Conservation (phyloP, 2,888 invertebrate genomes). For the Ditylenchus weischeri region DNA sequence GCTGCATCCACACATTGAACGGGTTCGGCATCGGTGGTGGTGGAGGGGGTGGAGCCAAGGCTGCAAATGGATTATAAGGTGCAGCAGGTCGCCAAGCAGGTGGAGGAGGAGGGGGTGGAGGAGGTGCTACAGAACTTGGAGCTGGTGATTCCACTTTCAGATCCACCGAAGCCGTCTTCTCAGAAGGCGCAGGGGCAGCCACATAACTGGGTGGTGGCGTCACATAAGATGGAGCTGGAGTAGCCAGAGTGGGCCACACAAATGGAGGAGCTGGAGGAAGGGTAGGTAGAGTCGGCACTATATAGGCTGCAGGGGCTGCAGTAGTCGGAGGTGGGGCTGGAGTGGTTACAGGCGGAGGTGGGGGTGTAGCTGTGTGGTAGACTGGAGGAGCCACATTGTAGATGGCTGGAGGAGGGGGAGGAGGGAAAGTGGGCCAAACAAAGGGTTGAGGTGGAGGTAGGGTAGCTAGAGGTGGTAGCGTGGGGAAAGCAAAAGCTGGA, state of each 20-base stretch:
- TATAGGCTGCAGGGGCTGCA: neutral
- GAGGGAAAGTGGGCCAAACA: conserved; percentile 3
- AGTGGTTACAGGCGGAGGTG: neutral
- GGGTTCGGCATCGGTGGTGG: conserved; percentile 3
- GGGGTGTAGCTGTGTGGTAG: neutral
- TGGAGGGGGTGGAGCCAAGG: neutral
- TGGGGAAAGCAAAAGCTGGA: neutral
- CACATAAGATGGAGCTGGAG: no score
- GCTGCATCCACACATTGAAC: neutral
- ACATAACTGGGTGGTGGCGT: no score
- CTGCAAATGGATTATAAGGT: conserved; percentile 1
- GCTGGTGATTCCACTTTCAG: neutral
- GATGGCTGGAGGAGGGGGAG: neutral
- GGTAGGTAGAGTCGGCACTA: neutral
- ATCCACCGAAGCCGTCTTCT: neutral
- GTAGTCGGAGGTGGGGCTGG: neutral
- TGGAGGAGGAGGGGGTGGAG: neutral
- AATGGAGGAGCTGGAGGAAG: no score
- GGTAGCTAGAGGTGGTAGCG: neutral
- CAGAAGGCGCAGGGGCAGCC: no score
- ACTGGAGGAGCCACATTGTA: conserved; percentile 1
- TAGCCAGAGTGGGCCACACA: no score
- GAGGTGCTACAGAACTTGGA: neutral
- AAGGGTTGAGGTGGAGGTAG: conserved; percentile 5
- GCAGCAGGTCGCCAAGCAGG: neutral